Evolutionary conservation across 2,797 vertebrate species (phyloP).

Genomic region (Pantherophis vulpinus): DNA sequence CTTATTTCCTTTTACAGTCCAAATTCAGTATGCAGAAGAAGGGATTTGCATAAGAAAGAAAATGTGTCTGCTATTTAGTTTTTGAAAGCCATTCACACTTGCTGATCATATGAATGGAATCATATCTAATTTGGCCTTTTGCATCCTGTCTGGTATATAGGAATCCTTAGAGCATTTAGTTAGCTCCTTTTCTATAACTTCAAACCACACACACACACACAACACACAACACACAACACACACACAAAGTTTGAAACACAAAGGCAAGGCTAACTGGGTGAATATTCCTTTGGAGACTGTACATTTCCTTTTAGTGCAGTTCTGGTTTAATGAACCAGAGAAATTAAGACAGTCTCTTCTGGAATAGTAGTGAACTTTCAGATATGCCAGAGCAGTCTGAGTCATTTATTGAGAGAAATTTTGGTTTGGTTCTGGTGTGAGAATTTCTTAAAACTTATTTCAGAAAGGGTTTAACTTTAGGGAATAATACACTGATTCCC

Average conservation of each 20-base stretch:
- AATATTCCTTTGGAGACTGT: neutral
- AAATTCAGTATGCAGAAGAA: neutral
- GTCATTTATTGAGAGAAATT: fast-evolving
- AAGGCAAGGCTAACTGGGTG: neutral
- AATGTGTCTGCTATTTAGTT: neutral
- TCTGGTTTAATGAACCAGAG: neutral
- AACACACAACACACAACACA: neutral
- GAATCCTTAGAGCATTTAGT: neutral
- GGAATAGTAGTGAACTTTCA: neutral
- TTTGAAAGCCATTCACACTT: neutral
- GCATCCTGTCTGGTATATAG: neutral
- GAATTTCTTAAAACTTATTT: neutral
- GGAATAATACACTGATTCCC: neutral
- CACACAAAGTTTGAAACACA: neutral
- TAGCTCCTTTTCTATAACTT: neutral
- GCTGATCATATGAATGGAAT: neutral
- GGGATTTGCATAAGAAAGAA: neutral
- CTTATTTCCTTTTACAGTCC: neutral
- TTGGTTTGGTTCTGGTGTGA: neutral
- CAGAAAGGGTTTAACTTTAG: neutral
- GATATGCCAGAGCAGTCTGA: neutral
- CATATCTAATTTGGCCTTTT: neutral
- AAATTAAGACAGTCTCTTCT: neutral
- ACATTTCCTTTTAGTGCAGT: neutral
- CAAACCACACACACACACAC: neutral